Evolutionary conservation across 2,113 vertebrate species (phyloP), one percentile per base, ranked within the genome.

Genomic region (Cyprinus carpio): DNA sequence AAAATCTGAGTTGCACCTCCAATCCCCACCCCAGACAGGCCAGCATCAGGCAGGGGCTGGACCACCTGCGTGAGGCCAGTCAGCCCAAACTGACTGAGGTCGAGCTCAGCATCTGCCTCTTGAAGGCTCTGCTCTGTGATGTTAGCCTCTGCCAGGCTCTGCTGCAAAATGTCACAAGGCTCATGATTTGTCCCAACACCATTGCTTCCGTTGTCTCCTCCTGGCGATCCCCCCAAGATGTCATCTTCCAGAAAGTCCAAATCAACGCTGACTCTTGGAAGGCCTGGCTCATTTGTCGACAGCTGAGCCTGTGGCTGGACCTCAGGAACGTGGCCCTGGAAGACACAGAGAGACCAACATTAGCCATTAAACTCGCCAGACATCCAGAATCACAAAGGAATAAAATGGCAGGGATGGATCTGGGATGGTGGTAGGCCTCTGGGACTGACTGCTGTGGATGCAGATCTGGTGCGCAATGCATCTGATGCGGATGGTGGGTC

Each of bases 161-260:
- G 98, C 92, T 98, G 98, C 3, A 99, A 95, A 92, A 99, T 99
- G 94, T 99, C 98, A 11, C 98, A 99, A 0, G 98, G 96, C 87
- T 97, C 97, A 0, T 97, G 87, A 46, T 93, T 96, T 4, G 92
- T 93, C 87, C 93, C 94, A 74, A 95, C 92, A 87, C 93, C 93
- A 81, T 94, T 94, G 90, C 92, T 94, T 54, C 94, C 93, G 49
- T 90, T 92, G 34, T 93, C 94, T 37, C 92, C 93, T 0, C 93
- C 90, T 0, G 96, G 91, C 0, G 97, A 97, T 0, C 96, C 97
- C 3, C 96, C 97, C 92, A 99, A 88, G 88, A 99, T 99, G 91
- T 97, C 97, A 86, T 99, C 98, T 88, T 99, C 97, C 60, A 99
- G 85, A 88, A 99, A 99, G 91, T 99, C 97, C 11, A 99, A 93